Base-by-base conservation (phyloP, 2,113 vertebrate species). In the Psilopsiagon aymara region DNA sequence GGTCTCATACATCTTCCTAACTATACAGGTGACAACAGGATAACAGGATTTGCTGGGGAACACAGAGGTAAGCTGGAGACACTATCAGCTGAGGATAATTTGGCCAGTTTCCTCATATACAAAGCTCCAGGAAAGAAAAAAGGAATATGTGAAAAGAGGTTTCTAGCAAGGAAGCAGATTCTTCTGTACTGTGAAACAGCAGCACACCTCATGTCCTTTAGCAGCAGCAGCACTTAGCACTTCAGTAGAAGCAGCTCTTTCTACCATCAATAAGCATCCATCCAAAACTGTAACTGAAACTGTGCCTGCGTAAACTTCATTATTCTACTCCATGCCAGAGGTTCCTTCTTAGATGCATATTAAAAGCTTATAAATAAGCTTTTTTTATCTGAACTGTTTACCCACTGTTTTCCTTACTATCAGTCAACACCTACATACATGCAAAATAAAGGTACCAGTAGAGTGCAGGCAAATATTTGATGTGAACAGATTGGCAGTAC, bases 1-100 rank as follows among this genome's bases (percentile, higher is more conserved):
- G 83, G 92, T 95, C 94, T 94, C 95, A 91, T 94, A 97, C 73
- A 92, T 97, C 97, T 97, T 95, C 70, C 11, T 94, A 97, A 97
- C 92, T 49, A 70, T 2, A 93, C 57, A 90, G 89, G 93, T 97
- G 95, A 96, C 95, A 96, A 95, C 39, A 49, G 84, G 63, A 84
- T 14, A 92, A 79, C 63, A 60, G 79, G 74, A 96, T 85, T 92
- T 15, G 5, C 81, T 17, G 4, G 86, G 92, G 47, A 75, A 33
- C 1, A 5, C 24, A 53, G n/a, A 86, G 39, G 69, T 46, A 44
- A 76, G 33, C 31, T 82, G 46, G 81, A 92, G 73, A 95, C 51
- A 20, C n/a, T 46, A 57, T 3, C 41, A 39, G 67, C 33, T 35
- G 24, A 57, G 70, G 66, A 86, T 82, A 74, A 83, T 63, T 89